These are phyloP conservation scores for Agrotis ipsilon DNA, from an alignment of 2,888 invertebrate genomes.

Conservation along the genomic window DNA sequence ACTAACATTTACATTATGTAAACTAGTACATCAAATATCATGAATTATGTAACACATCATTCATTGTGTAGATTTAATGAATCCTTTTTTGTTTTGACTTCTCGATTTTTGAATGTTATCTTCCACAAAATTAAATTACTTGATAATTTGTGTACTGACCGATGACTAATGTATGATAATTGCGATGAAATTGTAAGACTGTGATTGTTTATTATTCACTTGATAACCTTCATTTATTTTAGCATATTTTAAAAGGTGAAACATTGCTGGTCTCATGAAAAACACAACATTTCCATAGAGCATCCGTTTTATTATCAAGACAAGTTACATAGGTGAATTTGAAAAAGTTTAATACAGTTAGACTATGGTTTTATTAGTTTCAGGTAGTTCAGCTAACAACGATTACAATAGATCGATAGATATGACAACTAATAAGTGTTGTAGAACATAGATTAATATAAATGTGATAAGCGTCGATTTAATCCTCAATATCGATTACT, in stretches of 20 bases:
- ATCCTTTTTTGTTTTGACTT: background rate
- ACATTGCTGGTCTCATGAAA: background rate
- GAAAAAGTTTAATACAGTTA: background rate
- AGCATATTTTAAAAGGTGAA: background rate
- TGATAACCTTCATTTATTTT: background rate
- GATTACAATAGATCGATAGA: constrained; percentile 42
- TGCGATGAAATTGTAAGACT: background rate
- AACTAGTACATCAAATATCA: too few relatives aligned
- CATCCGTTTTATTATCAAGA: constrained; percentile 4
- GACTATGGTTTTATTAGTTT: constrained; percentile 1
- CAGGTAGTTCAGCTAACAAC: constrained; percentile 16
- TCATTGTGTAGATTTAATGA: background rate
- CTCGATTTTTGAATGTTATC: constrained; percentile 12
- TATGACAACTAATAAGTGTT: constrained; percentile 19
- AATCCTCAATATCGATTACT: constrained; percentile 9
- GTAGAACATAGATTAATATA: constrained; percentile 29
- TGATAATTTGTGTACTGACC: too few relatives aligned
- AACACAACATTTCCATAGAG: background rate
- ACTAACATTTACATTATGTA: too few relatives aligned
- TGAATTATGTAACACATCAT: too few relatives aligned
- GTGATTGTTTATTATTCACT: background rate
- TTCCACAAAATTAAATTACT: background rate
- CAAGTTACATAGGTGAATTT: background rate
- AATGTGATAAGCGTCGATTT: constrained; percentile 46
- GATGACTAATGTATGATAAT: background rate